A percentile compares a stretch with the other conserved stretches of the same genome.
phyloP scores from a whole-genome alignment of 2,888 invertebrate genomes.

The Apodemia mormo region DNA sequence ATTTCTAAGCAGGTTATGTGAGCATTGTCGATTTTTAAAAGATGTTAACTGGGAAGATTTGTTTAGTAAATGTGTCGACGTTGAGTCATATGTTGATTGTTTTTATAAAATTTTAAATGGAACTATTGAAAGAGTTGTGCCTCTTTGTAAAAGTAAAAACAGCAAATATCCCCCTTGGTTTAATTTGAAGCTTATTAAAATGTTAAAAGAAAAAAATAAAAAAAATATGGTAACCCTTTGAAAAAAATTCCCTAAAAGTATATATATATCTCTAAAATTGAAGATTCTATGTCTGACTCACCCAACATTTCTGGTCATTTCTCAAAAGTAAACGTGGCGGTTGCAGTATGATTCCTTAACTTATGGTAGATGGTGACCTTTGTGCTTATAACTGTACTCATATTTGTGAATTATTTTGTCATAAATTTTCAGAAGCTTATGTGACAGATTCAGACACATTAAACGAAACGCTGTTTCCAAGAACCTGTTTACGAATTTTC shows the following conservation, averaged over 20 bases:
- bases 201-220: constrained; percentile 3
- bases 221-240: constrained; percentile 13
- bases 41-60: neutral
- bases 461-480: neutral
- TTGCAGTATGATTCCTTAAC: neutral
- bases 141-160: neutral
- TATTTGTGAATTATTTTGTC: neutral
- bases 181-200: neutral
- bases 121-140: neutral
- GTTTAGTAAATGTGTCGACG: neutral
- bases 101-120: neutral
- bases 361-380: neutral
- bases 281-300: neutral
- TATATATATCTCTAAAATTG: neutral
- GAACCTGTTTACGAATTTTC: neutral
- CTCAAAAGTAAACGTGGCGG: neutral
- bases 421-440: neutral
- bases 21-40: neutral
- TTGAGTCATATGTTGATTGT: neutral
- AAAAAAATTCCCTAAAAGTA: neutral
- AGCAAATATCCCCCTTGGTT: neutral
- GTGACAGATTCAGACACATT: neutral
- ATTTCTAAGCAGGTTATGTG: constrained; percentile 2
- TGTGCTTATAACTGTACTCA: neutral
- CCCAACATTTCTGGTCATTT: neutral